Percentiles rank a stretch among this genome's conserved stretches.
These are phyloP conservation scores for Frankliniella fusca DNA, from an alignment of 2,888 invertebrate genomes.

Conservation along the genomic window DNA sequence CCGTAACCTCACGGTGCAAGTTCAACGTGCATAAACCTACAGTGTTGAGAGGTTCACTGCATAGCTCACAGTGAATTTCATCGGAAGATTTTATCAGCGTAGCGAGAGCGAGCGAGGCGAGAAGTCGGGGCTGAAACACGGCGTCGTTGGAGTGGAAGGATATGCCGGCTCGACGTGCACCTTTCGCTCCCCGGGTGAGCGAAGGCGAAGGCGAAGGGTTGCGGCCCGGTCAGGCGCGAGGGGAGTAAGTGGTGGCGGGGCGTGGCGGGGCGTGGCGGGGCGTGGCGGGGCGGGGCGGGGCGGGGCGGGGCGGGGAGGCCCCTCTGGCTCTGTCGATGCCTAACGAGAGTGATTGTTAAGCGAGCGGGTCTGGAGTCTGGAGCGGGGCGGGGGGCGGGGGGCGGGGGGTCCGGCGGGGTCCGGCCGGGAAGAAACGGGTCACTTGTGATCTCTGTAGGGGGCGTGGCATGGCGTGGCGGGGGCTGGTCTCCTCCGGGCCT, in stretches of 20 bases:
- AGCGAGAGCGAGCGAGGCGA: not conserved
- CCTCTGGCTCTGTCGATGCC: not conserved
- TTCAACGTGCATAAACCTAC: too few relatives aligned
- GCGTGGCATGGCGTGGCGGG: not conserved
- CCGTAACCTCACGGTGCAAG: too few relatives aligned
- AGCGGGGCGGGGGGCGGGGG: not conserved
- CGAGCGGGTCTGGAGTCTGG: not conserved
- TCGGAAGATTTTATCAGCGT: too few relatives aligned
- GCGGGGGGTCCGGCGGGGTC: too few relatives aligned
- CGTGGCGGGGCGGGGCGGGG: too few relatives aligned
- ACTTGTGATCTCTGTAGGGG: not conserved
- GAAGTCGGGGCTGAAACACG: not conserved
- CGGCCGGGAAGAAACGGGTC: not conserved
- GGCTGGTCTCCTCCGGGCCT: too few relatives aligned
- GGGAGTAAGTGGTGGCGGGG: too few relatives aligned
- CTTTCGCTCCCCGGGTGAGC: not conserved
- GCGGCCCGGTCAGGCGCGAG: not conserved
- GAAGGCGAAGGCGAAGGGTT: not conserved
- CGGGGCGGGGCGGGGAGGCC: conserved; percentile 6
- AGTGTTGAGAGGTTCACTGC: too few relatives aligned
- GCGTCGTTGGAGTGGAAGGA: not conserved
- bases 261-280: too few relatives aligned
- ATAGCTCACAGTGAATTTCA: too few relatives aligned
- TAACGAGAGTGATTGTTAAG: not conserved
- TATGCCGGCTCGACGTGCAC: not conserved